phyloP scores from a whole-genome alignment of 2,888 invertebrate genomes.

The Agapostemon virescens region DNA sequence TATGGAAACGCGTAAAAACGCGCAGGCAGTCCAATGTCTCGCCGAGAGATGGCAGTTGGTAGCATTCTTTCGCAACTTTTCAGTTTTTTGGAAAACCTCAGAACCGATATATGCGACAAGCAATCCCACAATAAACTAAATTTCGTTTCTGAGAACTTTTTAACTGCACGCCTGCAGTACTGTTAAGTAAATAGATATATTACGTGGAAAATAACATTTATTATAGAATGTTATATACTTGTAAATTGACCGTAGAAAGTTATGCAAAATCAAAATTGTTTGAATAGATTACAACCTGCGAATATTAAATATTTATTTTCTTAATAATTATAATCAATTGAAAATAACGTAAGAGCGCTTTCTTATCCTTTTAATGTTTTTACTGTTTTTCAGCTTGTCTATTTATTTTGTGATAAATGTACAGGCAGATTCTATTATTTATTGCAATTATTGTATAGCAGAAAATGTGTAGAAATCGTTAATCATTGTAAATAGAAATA shows the following conservation, averaged over 20 bases:
- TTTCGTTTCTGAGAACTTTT: background rate
- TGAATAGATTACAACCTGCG: background rate
- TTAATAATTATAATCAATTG: background rate
- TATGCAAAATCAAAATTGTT: background rate
- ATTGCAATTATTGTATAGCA: background rate
- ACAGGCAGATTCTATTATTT: background rate
- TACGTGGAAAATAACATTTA: background rate
- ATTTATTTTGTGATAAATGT: no score
- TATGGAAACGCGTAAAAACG: constrained; percentile 75
- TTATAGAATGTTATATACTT: background rate
- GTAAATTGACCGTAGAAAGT: background rate
- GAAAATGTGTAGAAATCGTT: background rate
- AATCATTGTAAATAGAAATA: no score
- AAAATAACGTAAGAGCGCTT: background rate
- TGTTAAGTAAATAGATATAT: background rate
- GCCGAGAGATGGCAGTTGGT: constrained; percentile 78
- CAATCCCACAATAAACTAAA: background rate
- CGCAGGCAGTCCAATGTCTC: constrained; percentile 70
- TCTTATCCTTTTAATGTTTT: no score
- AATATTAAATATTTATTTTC: background rate
- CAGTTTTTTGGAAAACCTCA: constrained; percentile 24
- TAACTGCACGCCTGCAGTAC: background rate
- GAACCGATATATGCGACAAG: background rate
- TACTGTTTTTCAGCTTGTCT: no score
- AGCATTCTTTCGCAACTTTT: constrained; percentile 50